A percentile compares a stretch with the other conserved stretches of the same genome.
These are phyloP conservation scores for Andinoacara biseriatus DNA, from an alignment of 2,113 vertebrate genomes.

Conservation along the genomic window DNA sequence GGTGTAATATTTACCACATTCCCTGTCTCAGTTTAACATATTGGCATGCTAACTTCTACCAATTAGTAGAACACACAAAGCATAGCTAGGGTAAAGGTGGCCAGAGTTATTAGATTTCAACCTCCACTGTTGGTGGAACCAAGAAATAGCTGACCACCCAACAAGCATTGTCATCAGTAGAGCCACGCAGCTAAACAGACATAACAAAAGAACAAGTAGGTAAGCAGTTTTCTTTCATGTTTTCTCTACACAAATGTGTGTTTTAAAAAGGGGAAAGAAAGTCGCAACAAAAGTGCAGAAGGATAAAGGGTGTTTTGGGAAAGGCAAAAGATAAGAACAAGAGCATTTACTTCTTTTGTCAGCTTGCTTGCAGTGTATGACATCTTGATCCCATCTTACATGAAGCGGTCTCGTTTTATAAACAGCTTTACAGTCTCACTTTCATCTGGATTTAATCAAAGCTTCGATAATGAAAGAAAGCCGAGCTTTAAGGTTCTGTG, in stretches of 20 bases:
- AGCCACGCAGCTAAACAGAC: no score
- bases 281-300: neutral
- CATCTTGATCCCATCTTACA: constrained; percentile 21
- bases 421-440: neutral
- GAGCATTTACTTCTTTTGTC: neutral
- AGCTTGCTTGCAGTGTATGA: neutral
- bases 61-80: neutral
- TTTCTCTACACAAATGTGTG: neutral
- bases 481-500: neutral
- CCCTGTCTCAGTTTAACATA: neutral
- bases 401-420: constrained; percentile 3
- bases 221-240: neutral
- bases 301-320: neutral
- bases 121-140: no score
- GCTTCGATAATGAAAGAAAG: constrained; percentile 18
- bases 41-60: neutral
- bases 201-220: neutral
- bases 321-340: neutral
- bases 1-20: neutral
- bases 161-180: no score
- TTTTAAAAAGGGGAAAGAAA: neutral
- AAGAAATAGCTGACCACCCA: no score
- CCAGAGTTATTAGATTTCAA: no score
- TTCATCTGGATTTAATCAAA: constrained; percentile 41
- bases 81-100: neutral